Base-by-base conservation (phyloP, 1,140 invertebrate species). In the Nixonia krombeini region DNA sequence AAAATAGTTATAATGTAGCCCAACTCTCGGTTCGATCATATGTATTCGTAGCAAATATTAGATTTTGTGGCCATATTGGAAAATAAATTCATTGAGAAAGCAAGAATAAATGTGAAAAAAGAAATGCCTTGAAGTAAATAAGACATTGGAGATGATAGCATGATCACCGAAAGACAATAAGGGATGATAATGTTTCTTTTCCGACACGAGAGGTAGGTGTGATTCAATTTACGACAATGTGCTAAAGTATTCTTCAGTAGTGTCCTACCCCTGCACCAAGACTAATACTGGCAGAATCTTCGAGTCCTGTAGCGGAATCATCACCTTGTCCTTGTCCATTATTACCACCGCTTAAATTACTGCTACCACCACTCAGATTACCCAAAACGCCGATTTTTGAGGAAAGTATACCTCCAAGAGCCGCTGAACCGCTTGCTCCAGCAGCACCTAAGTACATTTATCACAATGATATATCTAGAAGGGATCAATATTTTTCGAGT, bases 211-310 rank as follows among this genome's bases (percentile, higher is more conserved):
- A 21, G 21, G 21, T 21, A 55, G 49, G 49, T 55, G 13, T 49
- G 51, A 51, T 40, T 31, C 58, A 42, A 4, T 28, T 33, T 42
- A 17, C 18, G 49, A 49, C 61, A 33, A 12, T 31, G 21, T n/a
- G 35, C 33, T 46, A 31, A 55, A 40, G 53, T 35, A 53, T 40
- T 46, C 35, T 64, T 81, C 53, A 78, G 63, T 75, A 73, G 44
- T 63, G 72, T 74, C 81, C 76, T 83, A 84, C 80, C 82, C 79
- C 82, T 49, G 63, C 76, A 57, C 72, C 75, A 53, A 75, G 8
- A 49, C 74, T 76, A 35, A 63, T 76, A 53, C 83, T 80, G 58
- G 83, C 79, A 49, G 81, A 9, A 40, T 51, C 79, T 15, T 72
- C 67, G 49, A 72, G 76, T 33, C 79, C 82, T 58, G 51, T 53